phyloP scores from a whole-genome alignment of 1,140 invertebrate genomes.

The Uloborus diversus region DNA sequence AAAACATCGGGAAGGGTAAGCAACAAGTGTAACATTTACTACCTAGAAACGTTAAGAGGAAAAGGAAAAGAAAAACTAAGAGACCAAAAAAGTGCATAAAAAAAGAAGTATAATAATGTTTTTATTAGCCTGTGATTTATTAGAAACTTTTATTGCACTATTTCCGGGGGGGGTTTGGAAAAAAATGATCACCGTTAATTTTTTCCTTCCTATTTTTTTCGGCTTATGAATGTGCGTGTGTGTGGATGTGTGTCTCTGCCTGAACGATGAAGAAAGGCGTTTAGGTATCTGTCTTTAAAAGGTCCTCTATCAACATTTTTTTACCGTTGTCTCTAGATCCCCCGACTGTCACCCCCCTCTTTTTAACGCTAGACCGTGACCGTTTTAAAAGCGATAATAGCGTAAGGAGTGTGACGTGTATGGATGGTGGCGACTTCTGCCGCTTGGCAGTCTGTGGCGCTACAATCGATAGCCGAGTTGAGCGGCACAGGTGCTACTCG shows the following conservation, averaged over 20 bases:
- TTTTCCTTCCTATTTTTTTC: slow-evolving; percentile 41
- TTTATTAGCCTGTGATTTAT: slow-evolving; percentile 56
- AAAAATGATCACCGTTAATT: slow-evolving; percentile 55
- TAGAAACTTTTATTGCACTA: slow-evolving; percentile 56
- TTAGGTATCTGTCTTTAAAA: slow-evolving; percentile 56
- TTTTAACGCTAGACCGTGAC: slow-evolving; percentile 39
- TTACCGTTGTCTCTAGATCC: slow-evolving; percentile 35
- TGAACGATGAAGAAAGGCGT: slow-evolving; percentile 32
- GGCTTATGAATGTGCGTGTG: neutral
- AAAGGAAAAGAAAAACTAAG: neutral
- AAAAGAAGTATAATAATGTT: slow-evolving; percentile 55
- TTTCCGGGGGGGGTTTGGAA: slow-evolving; percentile 35
- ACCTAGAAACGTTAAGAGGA: slow-evolving; percentile 11
- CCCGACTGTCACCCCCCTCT: neutral
- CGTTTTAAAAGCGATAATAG: slow-evolving; percentile 58
- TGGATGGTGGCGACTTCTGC: slow-evolving; percentile 54
- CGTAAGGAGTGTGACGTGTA: slow-evolving; percentile 47
- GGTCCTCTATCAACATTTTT: slow-evolving; percentile 56
- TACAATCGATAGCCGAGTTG: slow-evolving; percentile 49
- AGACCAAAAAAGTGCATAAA: slow-evolving; percentile 15
- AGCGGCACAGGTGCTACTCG: slow-evolving; percentile 55
- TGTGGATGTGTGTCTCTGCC: slow-evolving; percentile 29
- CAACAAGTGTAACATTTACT: slow-evolving; percentile 55
- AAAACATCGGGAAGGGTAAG: slow-evolving; percentile 13
- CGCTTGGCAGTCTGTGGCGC: slow-evolving; percentile 39